These are phyloP conservation scores for Abrostola tripartita DNA, from an alignment of 2,888 invertebrate genomes.

Conservation along the genomic window DNA sequence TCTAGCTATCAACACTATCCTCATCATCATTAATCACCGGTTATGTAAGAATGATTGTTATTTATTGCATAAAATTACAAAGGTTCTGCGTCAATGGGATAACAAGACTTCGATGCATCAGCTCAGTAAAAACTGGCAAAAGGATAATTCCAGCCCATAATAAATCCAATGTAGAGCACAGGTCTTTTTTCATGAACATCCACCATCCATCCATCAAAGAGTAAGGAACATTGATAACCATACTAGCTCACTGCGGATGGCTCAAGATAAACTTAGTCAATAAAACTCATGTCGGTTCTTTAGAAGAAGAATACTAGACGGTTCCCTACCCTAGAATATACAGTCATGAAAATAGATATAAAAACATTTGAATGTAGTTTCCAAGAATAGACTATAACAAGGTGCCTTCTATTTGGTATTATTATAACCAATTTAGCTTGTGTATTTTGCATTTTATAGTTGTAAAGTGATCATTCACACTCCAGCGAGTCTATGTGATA, in stretches of 20 bases:
- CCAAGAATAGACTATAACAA: neutral
- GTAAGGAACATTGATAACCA: too few relatives aligned
- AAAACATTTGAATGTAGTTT: neutral
- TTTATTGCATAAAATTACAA: neutral
- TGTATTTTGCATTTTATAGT: slow-evolving; percentile 2
- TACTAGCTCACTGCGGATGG: too few relatives aligned
- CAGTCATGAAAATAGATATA: too few relatives aligned
- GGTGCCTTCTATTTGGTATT: slow-evolving; percentile 1
- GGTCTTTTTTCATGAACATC: too few relatives aligned
- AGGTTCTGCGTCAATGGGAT: neutral
- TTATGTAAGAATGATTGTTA: slow-evolving; percentile 1
- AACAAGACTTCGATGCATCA: too few relatives aligned
- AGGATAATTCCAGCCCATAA: too few relatives aligned
- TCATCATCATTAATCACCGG: neutral
- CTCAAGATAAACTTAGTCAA: too few relatives aligned
- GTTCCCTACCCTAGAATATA: neutral
- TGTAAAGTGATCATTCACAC: slow-evolving; percentile 15
- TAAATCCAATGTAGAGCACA: too few relatives aligned
- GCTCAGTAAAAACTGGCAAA: too few relatives aligned
- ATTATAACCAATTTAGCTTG: neutral
- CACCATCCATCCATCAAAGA: too few relatives aligned
- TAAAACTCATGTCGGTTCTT: too few relatives aligned
- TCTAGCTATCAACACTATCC: neutral
- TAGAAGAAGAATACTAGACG: too few relatives aligned
- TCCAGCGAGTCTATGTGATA: slow-evolving; percentile 20